These are phyloP conservation scores for Heliothis virescens DNA, from an alignment of 1,140 invertebrate species.

Conservation along the genomic window DNA sequence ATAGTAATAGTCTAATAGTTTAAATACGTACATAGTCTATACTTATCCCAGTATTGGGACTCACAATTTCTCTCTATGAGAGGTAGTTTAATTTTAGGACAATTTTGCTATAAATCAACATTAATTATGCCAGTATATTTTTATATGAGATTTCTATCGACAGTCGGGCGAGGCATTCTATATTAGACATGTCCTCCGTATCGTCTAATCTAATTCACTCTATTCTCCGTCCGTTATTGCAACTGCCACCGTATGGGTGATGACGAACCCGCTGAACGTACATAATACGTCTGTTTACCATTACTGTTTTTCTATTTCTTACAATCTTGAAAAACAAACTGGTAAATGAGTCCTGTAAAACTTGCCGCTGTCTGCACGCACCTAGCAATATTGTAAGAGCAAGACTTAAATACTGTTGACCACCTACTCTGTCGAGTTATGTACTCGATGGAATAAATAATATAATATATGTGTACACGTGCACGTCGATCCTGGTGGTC, in stretches of 20 bases:
- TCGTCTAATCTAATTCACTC: not conserved
- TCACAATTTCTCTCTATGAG: too few relatives aligned
- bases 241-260: not conserved
- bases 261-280: not conserved
- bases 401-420: not conserved
- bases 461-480: not conserved
- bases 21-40: too few relatives aligned
- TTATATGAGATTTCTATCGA: not conserved
- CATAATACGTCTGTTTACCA: not conserved
- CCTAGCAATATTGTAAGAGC: too few relatives aligned
- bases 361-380: too few relatives aligned
- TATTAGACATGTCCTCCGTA: constrained; percentile 18
- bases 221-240: not conserved
- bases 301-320: too few relatives aligned
- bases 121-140: not conserved
- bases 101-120: too few relatives aligned
- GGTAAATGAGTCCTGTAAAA: too few relatives aligned
- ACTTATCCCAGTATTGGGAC: too few relatives aligned
- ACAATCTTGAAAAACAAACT: too few relatives aligned
- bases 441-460: constrained; percentile 3
- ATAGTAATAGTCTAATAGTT: too few relatives aligned
- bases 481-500: not conserved
- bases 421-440: not conserved
- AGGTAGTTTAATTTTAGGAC: too few relatives aligned
- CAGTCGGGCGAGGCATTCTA: not conserved